Base-by-base conservation (phyloP, 2,888 invertebrate genomes). In the Nebria brevicollis region DNA sequence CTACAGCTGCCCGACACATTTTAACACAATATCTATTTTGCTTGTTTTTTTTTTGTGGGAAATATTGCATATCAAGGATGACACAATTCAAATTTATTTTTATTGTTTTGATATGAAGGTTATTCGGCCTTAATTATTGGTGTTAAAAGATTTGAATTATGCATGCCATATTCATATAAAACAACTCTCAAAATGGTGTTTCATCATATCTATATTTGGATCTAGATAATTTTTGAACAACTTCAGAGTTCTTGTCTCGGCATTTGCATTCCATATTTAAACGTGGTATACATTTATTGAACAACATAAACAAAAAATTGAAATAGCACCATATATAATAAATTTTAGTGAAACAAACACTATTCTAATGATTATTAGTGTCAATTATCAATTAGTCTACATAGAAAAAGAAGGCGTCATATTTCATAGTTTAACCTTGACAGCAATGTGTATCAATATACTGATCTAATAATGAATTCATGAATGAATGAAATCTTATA, bases 1-100 rank as follows among this genome's bases (percentile, higher is more conserved):
- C 34, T 11, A 70, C 70, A 70, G 70, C 70, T 70, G 70, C 26
- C 20, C 70, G 20, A 20, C 70, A 70, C 70, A 70, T 70, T 70
- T 70, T 70, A 13, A 70, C 20, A 26, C 70, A 11, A n/a, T 20
- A 26, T 34, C 13, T 70, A 70, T 68, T 25, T 68, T 26, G 15
- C n/a, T 25, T 68, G 20, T 20, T 20, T 20, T 20, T 20, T 54
- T 54, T 54, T 54, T 13, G 8, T 11, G 4, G 8, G 11, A 54
- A 54, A 54, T 54, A 11, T 54, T 13, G 54, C 54, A 54, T 54
- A 54, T 54, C 54, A 54, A 54, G 13, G 54, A 54, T 54, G 54
- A 54, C 54, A 54, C 54, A 54, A 54, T 54, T 54, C 13, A 54
- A 54, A 54, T 54, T 54, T 54, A 54, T 54, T 54, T 54, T 11